Conservation (phyloP, 2,888 invertebrate genomes). For the Choreutis nemorana region DNA sequence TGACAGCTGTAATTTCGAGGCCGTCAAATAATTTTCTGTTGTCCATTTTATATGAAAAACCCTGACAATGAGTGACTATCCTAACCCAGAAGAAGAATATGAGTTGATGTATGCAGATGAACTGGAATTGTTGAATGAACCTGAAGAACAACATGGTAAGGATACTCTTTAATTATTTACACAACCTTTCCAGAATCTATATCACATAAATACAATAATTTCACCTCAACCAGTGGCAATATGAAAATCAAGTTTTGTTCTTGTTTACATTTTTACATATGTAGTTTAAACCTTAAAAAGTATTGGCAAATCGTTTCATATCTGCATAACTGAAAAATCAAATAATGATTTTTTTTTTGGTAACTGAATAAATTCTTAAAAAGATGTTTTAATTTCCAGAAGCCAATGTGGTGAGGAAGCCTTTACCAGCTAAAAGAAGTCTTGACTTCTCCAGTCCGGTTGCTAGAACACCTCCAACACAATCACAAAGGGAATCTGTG, state of each 20-base stretch:
- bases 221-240: too few species aligned
- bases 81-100: conserved; percentile 71
- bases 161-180: background rate
- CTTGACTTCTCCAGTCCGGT: conserved; percentile 45
- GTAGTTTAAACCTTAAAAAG: too few species aligned
- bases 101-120: conserved; percentile 78
- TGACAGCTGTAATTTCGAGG: too few species aligned
- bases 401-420: conserved; percentile 22
- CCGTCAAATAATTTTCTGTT: too few species aligned
- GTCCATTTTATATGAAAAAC: too few species aligned
- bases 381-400: conserved; percentile 26
- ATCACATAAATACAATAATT: too few species aligned
- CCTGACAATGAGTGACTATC: conserved; percentile 64
- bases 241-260: too few species aligned
- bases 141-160: conserved; percentile 37
- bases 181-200: conserved; percentile 1
- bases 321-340: too few species aligned
- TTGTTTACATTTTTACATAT: too few species aligned
- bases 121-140: conserved; percentile 68
- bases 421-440: conserved; percentile 42
- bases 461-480: conserved; percentile 11
- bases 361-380: too few species aligned
- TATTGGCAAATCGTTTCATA: too few species aligned
- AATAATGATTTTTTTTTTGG: too few species aligned
- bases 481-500: conserved; percentile 5